Conservation (phyloP, 2,113 vertebrate genomes). For the Dasyurus viverrinus region DNA sequence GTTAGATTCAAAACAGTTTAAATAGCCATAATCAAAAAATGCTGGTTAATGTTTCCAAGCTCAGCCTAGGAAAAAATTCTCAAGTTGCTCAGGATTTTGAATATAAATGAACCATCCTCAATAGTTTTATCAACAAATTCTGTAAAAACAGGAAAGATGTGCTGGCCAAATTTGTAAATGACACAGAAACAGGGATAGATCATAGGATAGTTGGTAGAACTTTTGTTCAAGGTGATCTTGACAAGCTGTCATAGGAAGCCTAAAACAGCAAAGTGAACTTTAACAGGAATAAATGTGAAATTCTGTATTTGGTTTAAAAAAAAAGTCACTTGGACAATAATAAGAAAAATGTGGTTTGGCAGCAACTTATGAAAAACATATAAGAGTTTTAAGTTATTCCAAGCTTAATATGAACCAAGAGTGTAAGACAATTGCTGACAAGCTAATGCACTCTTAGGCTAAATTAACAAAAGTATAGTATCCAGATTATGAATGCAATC, state of each 20-base stretch:
- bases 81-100: conserved; percentile 24
- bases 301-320: conserved; percentile 28
- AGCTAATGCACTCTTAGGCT: neutral
- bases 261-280: conserved; percentile 45
- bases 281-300: conserved; percentile 44
- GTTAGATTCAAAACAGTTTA: conserved; percentile 51
- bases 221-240: conserved; percentile 16
- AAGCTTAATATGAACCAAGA: conserved; percentile 4
- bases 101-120: neutral
- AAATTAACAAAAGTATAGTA: neutral
- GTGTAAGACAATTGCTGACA: neutral
- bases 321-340: conserved; percentile 43
- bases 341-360: conserved; percentile 35
- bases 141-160: conserved; percentile 15
- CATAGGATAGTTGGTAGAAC: conserved; percentile 17
- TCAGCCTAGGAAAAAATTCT: conserved; percentile 33
- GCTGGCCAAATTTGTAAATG: conserved; percentile 28
- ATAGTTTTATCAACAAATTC: conserved; percentile 44
- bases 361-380: conserved; percentile 35
- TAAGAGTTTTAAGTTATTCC: conserved; percentile 24
- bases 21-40: conserved; percentile 13
- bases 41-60: conserved; percentile 7
- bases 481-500: neutral
- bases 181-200: neutral
- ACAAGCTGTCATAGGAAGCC: neutral